A percentile compares a stretch with the other conserved stretches of the same genome.
These are phyloP conservation scores for Erethizon dorsatum DNA, from an alignment of 2,797 vertebrate genomes.

Conservation along the genomic window DNA sequence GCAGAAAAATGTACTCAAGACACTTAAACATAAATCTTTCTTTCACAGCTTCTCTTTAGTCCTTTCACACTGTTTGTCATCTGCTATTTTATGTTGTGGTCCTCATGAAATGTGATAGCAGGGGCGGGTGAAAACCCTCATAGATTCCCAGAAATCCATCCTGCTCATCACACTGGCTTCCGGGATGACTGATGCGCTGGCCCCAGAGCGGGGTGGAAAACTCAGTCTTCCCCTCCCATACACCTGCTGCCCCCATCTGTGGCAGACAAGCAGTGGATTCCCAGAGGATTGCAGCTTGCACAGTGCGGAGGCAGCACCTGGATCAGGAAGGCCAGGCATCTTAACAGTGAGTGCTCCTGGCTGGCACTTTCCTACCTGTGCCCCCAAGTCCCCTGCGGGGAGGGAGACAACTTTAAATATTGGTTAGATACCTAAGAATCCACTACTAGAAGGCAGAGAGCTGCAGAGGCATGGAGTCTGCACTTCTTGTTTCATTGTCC, in stretches of 20 bases:
- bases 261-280: neutral
- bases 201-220: too few species aligned
- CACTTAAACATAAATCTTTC: neutral
- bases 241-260: too few species aligned
- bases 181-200: neutral
- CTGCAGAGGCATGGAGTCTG: neutral
- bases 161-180: neutral
- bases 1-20: neutral
- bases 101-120: neutral
- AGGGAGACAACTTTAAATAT: too few species aligned
- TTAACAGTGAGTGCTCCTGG: neutral
- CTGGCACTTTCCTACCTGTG: neutral
- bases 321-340: neutral
- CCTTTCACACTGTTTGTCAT: neutral
- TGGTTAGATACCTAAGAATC: neutral
- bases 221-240: neutral
- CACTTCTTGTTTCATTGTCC: neutral
- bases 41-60: neutral
- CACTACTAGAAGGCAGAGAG: neutral
- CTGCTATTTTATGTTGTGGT: neutral
- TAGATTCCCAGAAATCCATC: too few species aligned
- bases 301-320: neutral
- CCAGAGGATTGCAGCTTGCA: neutral
- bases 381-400: fast-evolving
- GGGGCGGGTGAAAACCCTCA: too few species aligned